phyloP scores from a whole-genome alignment of 92 coral and sea anemone species.

The Scolanthus callimorphus region DNA sequence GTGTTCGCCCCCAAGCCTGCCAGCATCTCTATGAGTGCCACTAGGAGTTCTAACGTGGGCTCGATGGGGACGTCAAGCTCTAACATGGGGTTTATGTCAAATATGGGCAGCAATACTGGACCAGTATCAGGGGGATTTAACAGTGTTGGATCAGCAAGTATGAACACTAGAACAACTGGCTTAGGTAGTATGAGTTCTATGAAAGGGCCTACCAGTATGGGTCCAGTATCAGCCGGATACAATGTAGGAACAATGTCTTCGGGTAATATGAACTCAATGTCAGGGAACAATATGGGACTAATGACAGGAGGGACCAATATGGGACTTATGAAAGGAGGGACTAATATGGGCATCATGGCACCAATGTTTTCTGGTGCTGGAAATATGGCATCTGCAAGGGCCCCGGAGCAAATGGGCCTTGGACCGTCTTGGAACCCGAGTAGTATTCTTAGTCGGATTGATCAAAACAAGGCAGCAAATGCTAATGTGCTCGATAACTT shows the following conservation, averaged over 20 bases:
- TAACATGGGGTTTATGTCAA: background rate
- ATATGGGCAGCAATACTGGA: background rate
- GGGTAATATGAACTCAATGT: background rate
- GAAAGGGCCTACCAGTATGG: background rate
- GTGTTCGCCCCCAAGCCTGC: too few species aligned
- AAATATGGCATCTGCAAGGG: background rate
- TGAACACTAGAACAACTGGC: background rate
- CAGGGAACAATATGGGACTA: background rate
- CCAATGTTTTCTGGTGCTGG: conserved; percentile 4
- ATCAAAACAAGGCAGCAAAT: conserved; percentile 12
- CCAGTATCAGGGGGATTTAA: background rate
- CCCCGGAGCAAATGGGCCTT: background rate
- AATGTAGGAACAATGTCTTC: conserved; percentile 9
- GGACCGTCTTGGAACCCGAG: conserved; percentile 12
- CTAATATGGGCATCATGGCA: too few species aligned
- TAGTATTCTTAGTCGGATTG: conserved; percentile 15
- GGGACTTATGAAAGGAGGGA: background rate
- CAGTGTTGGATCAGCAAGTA: background rate
- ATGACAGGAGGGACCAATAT: background rate
- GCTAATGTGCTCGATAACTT: conserved; percentile 51
- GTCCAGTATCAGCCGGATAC: background rate
- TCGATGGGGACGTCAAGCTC: background rate
- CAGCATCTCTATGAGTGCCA: background rate
- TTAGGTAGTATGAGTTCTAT: background rate
- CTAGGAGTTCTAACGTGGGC: background rate